These are phyloP conservation scores for Margarornis squamiger DNA, from an alignment of 2,797 vertebrate species.

Conservation along the genomic window DNA sequence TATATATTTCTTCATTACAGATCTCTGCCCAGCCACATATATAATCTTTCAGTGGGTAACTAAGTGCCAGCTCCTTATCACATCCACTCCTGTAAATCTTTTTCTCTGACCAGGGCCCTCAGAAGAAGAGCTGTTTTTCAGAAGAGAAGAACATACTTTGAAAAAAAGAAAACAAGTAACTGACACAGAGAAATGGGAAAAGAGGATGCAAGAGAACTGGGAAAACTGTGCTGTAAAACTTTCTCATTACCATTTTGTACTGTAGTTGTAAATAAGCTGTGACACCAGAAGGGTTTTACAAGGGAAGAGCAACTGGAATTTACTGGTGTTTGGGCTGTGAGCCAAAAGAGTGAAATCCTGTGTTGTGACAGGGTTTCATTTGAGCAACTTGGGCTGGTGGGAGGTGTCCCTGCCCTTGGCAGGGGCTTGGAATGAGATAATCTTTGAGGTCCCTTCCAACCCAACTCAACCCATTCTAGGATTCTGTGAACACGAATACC, in stretches of 20 bases:
- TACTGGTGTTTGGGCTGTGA: background rate
- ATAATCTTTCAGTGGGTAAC: background rate
- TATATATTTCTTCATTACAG: background rate
- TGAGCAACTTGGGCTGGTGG: background rate
- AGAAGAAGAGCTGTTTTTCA: slow-evolving; percentile 80
- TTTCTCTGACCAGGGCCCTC: slow-evolving; percentile 80
- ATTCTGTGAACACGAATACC: background rate
- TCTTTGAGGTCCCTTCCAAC: background rate
- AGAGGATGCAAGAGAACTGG: slow-evolving; percentile 91
- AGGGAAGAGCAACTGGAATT: background rate
- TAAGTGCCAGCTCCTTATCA: background rate
- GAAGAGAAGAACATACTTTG: slow-evolving; percentile 60
- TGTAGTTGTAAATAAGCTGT: background rate
- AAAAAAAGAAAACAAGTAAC: slow-evolving; percentile 68
- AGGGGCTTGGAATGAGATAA: background rate
- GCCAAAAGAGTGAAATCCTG: background rate
- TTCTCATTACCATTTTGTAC: background rate
- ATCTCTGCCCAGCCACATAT: background rate
- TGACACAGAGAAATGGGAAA: slow-evolving; percentile 83
- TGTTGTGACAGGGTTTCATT: background rate
- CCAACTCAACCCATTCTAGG: background rate
- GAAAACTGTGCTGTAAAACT: slow-evolving; percentile 88
- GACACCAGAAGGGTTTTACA: background rate
- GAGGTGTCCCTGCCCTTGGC: background rate
- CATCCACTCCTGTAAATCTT: background rate